phyloP scores from a whole-genome alignment of 2,888 invertebrate genomes.

The Hylaea fasciaria region DNA sequence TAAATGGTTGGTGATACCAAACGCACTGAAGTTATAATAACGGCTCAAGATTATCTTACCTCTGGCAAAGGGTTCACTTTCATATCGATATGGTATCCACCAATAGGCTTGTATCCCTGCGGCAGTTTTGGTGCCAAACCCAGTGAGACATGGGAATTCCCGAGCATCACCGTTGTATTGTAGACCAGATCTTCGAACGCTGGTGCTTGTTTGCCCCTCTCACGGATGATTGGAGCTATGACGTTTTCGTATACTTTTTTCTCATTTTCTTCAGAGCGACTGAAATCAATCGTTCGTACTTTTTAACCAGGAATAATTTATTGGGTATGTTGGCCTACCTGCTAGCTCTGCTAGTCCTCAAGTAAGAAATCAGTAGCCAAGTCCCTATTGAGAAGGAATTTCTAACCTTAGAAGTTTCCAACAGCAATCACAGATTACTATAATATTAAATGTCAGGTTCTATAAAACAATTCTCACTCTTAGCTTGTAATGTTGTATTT shows the following conservation, averaged over 20 bases:
- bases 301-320: neutral
- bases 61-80: constrained; percentile 57
- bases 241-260: constrained; percentile 25
- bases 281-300: constrained; percentile 17
- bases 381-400: no score
- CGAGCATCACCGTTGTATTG: constrained; percentile 62
- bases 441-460: no score
- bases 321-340: no score
- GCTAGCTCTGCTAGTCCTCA: no score
- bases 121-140: constrained; percentile 58
- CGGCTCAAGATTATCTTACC: constrained; percentile 44
- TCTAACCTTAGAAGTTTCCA: no score
- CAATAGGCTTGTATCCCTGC: constrained; percentile 58
- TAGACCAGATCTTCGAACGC: constrained; percentile 50
- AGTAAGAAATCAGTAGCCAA: neutral
- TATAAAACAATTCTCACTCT: no score
- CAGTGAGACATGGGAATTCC: constrained; percentile 61
- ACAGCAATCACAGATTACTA: no score
- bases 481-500: no score
- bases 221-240: constrained; percentile 33
- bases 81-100: constrained; percentile 65
- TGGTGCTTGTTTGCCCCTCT: constrained; percentile 50
- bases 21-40: neutral
- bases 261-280: constrained; percentile 26
- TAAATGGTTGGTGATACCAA: no score